Conservation (phyloP, 2,113 vertebrate species). For the Synchiropus splendidus region DNA sequence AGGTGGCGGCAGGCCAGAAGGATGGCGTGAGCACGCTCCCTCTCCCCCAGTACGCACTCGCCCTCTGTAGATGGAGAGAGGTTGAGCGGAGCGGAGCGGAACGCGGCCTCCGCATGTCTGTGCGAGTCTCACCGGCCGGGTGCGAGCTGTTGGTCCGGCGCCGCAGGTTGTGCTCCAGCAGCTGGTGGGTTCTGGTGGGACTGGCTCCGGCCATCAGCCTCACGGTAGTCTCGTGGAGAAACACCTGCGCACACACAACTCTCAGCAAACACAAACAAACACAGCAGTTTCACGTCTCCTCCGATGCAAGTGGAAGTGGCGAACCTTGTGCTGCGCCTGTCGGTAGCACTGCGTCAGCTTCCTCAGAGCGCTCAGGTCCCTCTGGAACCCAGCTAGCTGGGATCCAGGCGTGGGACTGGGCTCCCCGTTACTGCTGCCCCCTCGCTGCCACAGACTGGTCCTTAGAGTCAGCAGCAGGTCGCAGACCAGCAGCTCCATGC, state of each 20-base stretch:
- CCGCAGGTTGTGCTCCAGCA: conserved; percentile 89
- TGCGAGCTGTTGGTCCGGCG: conserved; percentile 59
- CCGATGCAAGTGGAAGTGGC: background rate
- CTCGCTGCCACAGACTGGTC: conserved; percentile 89
- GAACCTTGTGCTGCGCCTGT: conserved; percentile 89
- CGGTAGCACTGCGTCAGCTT: conserved; percentile 84
- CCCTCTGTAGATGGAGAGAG: background rate
- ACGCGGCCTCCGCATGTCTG: too few relatives aligned
- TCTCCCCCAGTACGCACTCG: conserved; percentile 71
- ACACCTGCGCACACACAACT: conserved; percentile 69
- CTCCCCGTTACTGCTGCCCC: conserved; percentile 75
- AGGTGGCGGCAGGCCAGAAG: conserved; percentile 91
- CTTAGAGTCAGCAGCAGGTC: conserved; percentile 87
- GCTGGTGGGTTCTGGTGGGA: conserved; percentile 93
- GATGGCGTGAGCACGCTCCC: conserved; percentile 89
- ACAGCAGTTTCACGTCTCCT: too few relatives aligned
- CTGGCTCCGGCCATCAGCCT: conserved; percentile 96
- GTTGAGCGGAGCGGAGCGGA: background rate
- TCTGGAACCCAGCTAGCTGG: conserved; percentile 89
- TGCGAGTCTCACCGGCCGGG: conserved; percentile 43
- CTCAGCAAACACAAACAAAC: background rate
- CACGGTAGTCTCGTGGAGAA: conserved; percentile 93
- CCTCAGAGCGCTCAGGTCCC: conserved; percentile 86
- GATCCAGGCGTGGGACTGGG: conserved; percentile 76
- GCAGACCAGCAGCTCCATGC: conserved; percentile 86